A percentile compares a stretch with the other conserved stretches of the same genome.
These are phyloP conservation scores for Druon quercuslanigerum DNA, from an alignment of 1,140 invertebrate genomes.

Conservation along the genomic window DNA sequence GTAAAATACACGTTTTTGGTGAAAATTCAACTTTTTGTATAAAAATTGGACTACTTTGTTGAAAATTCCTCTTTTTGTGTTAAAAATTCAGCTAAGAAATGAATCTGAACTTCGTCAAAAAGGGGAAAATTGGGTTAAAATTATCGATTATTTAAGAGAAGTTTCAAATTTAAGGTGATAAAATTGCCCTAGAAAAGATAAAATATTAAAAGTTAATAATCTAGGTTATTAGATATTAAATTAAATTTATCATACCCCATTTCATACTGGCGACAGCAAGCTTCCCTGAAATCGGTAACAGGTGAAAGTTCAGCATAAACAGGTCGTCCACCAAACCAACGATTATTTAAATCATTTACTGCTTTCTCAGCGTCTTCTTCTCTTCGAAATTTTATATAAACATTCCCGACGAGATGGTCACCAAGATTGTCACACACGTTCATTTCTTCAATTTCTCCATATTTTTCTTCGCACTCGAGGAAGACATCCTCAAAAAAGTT, in stretches of 20 bases:
- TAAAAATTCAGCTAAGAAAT: no score
- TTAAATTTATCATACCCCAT: constrained; percentile 83
- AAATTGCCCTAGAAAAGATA: no score
- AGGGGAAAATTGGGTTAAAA: no score
- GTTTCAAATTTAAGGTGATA: no score
- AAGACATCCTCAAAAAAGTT: constrained; percentile 99
- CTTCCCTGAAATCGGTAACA: constrained; percentile 99
- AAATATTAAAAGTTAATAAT: no score
- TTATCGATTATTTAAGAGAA: no score
- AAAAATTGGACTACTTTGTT: no score
- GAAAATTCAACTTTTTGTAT: no score
- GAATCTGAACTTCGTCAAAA: no score
- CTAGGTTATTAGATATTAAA: no score
- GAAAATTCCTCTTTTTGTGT: no score
- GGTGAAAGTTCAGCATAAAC: constrained; percentile 98
- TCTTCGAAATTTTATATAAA: constrained; percentile 98
- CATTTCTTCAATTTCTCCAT: constrained; percentile 99
- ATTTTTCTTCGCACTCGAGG: constrained; percentile 98
- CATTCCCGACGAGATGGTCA: constrained; percentile 98
- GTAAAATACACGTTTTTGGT: no score
- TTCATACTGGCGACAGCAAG: constrained; percentile 99
- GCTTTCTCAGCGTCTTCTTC: constrained; percentile 99
- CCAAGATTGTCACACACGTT: constrained; percentile 99
- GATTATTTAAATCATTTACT: constrained; percentile 96
- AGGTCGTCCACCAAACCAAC: constrained; percentile 98